Conservation (phyloP, 2,888 invertebrate genomes). For the Auanema freiburgensis region DNA sequence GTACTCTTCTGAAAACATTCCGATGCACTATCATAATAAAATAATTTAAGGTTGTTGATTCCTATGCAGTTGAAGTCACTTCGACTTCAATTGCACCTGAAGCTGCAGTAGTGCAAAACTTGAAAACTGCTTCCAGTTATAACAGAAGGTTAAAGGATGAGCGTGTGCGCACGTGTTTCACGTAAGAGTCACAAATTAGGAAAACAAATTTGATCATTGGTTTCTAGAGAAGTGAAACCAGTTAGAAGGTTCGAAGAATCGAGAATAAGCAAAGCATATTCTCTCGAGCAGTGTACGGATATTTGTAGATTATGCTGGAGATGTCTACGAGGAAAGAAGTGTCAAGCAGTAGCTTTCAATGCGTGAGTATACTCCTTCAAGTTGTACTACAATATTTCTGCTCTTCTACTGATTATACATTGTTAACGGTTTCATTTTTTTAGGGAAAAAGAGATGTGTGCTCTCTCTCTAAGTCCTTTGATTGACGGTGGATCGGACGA, state of each 20-base stretch:
- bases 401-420: neutral
- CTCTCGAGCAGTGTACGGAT: slow-evolving; percentile 50
- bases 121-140: slow-evolving; percentile 33
- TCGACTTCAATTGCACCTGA: no score
- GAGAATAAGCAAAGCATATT: slow-evolving; percentile 42
- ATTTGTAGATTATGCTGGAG: slow-evolving; percentile 46
- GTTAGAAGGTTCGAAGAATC: slow-evolving; percentile 32
- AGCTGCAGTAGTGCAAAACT: slow-evolving; percentile 7
- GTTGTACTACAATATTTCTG: neutral
- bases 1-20: neutral
- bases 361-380: slow-evolving; percentile 2
- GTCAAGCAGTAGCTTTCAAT: slow-evolving; percentile 43
- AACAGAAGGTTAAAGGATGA: slow-evolving; percentile 37
- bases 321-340: slow-evolving; percentile 41
- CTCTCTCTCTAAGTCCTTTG: slow-evolving; percentile 29
- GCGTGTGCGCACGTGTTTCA: slow-evolving; percentile 37
- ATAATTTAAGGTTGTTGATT: slow-evolving; percentile 12
- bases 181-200: slow-evolving; percentile 15
- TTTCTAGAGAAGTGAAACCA: slow-evolving; percentile 39
- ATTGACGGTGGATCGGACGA: slow-evolving; percentile 35
- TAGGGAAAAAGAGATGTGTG: slow-evolving; percentile 41
- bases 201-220: neutral
- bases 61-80: slow-evolving; percentile 13
- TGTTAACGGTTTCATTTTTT: slow-evolving; percentile 6
- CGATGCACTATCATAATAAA: neutral